Conservation (phyloP, 2,113 vertebrate species). For the Gymnorhina tibicen region DNA sequence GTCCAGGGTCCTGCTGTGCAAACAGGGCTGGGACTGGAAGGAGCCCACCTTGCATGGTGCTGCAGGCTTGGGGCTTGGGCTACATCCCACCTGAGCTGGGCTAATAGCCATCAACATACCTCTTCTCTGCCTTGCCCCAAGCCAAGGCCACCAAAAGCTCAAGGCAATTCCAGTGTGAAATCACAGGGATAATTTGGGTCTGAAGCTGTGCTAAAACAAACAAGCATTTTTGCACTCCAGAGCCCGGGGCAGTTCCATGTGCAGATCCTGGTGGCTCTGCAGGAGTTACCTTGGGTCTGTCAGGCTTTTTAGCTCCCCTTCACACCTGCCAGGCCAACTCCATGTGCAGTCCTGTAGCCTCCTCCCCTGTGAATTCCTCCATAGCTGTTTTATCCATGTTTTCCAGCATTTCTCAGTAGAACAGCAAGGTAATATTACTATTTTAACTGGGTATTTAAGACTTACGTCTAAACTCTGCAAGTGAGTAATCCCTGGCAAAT, state of each 20-base stretch:
- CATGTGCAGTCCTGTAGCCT: not conserved
- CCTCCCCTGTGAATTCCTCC: not conserved
- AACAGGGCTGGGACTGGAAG: not conserved
- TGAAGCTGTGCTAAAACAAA: not conserved
- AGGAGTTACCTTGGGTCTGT: not conserved
- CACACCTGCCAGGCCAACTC: not conserved
- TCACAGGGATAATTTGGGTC: not conserved
- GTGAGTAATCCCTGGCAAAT: not conserved
- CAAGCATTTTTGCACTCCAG: not conserved
- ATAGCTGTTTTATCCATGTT: not conserved
- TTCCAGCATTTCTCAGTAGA: not conserved
- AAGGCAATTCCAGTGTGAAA: not conserved
- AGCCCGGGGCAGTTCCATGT: rapidly evolving
- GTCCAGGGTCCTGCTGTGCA: not conserved
- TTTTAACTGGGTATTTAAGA: not conserved
- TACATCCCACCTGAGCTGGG: not conserved
- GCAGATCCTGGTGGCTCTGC: not conserved
- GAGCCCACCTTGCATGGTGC: not conserved
- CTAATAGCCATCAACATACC: not conserved
- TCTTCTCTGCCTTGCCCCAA: not conserved
- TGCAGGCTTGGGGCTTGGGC: not conserved
- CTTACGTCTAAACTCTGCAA: not conserved
- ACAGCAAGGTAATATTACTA: not conserved
- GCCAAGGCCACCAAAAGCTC: not conserved
- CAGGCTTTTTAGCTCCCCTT: not conserved